These are phyloP conservation scores for Panthera tigris DNA, from an alignment of 2,113 vertebrate genomes.

Conservation along the genomic window DNA sequence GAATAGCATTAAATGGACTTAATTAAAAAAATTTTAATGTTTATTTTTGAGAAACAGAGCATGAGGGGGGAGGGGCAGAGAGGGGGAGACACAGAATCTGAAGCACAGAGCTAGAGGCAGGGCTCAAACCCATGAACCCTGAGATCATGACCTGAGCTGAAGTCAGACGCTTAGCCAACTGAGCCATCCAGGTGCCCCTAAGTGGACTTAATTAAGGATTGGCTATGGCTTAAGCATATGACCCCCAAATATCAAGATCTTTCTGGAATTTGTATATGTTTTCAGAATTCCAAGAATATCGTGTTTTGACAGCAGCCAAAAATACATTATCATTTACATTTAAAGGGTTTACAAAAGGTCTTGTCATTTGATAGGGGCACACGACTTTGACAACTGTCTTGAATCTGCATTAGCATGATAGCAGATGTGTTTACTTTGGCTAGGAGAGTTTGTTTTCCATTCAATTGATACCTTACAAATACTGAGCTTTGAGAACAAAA, in stretches of 20 bases:
- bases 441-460: neutral
- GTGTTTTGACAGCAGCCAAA: neutral
- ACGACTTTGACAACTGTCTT: neutral
- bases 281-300: neutral
- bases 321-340: neutral
- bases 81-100: no score
- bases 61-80: no score
- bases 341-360: neutral
- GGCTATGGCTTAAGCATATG: neutral
- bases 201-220: neutral
- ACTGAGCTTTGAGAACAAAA: slow-evolving; percentile 25
- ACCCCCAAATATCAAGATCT: neutral
- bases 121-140: no score
- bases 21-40: neutral
- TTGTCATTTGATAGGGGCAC: neutral
- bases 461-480: neutral
- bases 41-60: no score
- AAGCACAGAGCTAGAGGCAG: no score
- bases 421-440: neutral
- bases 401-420: neutral
- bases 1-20: neutral
- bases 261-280: slow-evolving; percentile 30
- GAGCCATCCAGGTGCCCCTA: no score
- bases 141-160: no score
- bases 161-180: no score